Base-by-base conservation (phyloP, 2,797 vertebrate species). In the Propithecus deckenii region DNA sequence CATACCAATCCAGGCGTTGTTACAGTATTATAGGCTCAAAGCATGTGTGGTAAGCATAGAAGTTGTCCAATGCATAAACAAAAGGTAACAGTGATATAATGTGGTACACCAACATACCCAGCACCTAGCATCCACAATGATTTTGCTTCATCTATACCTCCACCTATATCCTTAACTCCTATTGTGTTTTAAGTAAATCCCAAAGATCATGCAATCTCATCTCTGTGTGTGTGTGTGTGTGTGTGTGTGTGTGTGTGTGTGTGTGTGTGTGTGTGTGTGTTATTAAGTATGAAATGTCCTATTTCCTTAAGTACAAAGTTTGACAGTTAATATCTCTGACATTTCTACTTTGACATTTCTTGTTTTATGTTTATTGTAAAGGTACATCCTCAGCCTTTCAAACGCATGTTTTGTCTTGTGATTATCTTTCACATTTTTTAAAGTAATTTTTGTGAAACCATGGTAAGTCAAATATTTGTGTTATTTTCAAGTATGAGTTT, bases 181-280 rank as follows among this genome's bases (percentile, higher is more conserved):
- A 35, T 4, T 78, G 41, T 67, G 85, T 81, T 95, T 76, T 65
- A 95, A 91, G 17, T 91, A 80, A 88, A 93, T 71, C 17, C 52
- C n/a, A 86, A 35, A 35, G 32, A 88, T 72, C n/a, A 78, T 32
- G 9, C 28, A 46, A 48, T 50, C 28, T 87, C 74, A 89, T 38
- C 48, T 65, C 69, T 30, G 75, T 5, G 6, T 74, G 22, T 55
- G 52, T 55, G 22, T 22, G 55, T 57, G 52, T 55, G 7, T 57
- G 20, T 22, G 6, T 57, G 0, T 23, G 2, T 57, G 75, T 5
- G 6, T 74, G 22, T 57, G 55, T 57, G 22, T 23, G 55, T 57
- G 55, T 57, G 7, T 57, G 20, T 22, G 6, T 57, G 0, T 23
- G 2, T 57, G 8, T 55, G 20, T 55, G 4, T 28, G 10, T 59